Conservation (phyloP, 2,888 invertebrate genomes). For the Drosophila recens region DNA sequence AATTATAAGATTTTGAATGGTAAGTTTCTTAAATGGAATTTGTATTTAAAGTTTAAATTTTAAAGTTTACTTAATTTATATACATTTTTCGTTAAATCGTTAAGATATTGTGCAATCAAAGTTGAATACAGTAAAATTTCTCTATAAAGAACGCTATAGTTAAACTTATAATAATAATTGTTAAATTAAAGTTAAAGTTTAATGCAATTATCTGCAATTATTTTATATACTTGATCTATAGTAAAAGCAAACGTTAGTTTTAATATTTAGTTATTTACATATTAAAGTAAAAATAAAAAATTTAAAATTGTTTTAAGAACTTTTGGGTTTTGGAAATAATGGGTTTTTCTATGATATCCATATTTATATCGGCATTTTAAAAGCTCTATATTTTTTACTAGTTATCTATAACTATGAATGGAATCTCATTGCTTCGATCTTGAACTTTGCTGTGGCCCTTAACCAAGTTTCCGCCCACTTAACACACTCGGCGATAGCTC, state of each 20-base stretch:
- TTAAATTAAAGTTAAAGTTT: neutral
- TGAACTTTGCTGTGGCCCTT: constrained; percentile 37
- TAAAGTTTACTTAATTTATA: neutral
- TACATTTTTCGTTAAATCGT: neutral
- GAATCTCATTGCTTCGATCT: constrained; percentile 13
- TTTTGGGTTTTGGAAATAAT: no score
- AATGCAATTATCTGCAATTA: no score
- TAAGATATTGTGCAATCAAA: neutral
- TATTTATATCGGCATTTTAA: neutral
- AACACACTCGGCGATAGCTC: constrained; percentile 32
- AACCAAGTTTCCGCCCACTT: constrained; percentile 51
- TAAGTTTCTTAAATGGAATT: constrained; percentile 34
- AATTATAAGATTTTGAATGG: constrained; percentile 60
- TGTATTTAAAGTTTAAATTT: neutral
- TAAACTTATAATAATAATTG: no score
- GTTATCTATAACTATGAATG: neutral
- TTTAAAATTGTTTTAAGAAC: no score
- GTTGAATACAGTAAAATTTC: no score
- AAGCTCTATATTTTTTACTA: neutral
- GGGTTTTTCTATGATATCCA: no score
- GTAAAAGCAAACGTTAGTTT: no score
- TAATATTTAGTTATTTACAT: no score
- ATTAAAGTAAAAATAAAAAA: no score
- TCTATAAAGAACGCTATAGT: no score
- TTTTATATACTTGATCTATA: no score